A percentile compares a stretch with the other conserved stretches of the same genome.
These are phyloP conservation scores for Aphodius granarius DNA, from an alignment of 2,888 invertebrate species.

Conservation along the genomic window DNA sequence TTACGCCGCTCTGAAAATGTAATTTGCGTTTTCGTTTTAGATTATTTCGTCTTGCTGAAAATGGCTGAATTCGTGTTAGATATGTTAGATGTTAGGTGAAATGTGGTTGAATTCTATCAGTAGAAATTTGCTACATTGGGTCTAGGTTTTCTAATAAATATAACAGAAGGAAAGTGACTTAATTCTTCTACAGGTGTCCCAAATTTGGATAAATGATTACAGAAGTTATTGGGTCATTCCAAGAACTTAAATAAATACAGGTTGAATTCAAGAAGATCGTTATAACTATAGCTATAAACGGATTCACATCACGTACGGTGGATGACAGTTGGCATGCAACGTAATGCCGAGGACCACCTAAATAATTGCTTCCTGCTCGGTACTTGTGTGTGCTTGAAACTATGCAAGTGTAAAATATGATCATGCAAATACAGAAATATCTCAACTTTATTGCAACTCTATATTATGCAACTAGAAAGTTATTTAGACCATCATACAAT, in stretches of 20 bases:
- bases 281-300: neutral
- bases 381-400: neutral
- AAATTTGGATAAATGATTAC: no score
- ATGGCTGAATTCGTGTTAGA: neutral
- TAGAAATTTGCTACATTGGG: no score
- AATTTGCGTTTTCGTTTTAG: neutral
- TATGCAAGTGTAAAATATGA: neutral
- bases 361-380: neutral
- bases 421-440: neutral
- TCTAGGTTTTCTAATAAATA: no score
- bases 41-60: neutral
- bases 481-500: neutral
- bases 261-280: neutral
- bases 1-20: slow-evolving; percentile 45
- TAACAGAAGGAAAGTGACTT: no score
- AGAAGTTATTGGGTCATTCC: no score
- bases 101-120: no score
- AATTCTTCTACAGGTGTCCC: no score
- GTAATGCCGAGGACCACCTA: neutral
- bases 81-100: no score
- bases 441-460: neutral
- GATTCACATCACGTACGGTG: neutral
- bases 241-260: neutral
- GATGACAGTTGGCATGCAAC: neutral
- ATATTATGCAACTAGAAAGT: neutral